Conservation (phyloP, 2,797 vertebrate genomes). For the Sardinella longiceps region DNA sequence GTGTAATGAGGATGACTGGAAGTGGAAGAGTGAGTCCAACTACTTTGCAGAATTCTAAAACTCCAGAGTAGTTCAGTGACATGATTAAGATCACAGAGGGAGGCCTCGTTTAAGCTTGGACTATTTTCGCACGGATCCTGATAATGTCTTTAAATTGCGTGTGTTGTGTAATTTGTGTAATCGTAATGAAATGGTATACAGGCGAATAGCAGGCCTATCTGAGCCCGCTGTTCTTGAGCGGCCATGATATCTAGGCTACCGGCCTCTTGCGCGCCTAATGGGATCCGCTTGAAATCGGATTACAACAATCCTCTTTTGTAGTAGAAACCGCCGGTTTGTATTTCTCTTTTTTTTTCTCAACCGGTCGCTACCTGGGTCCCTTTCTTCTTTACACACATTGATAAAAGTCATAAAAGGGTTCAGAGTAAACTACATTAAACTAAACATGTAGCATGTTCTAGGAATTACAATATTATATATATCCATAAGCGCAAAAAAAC, state of each 20-base stretch:
- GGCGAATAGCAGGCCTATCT: background rate
- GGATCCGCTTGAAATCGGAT: slow-evolving; percentile 69
- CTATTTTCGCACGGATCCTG: background rate
- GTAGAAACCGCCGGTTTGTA: slow-evolving; percentile 63
- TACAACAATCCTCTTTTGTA: slow-evolving; percentile 74
- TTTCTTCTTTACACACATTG: background rate
- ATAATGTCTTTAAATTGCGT: slow-evolving; percentile 5
- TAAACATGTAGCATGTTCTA: background rate
- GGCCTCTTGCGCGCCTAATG: slow-evolving; percentile 61
- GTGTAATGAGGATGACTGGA: background rate
- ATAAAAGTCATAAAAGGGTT: background rate
- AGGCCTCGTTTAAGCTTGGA: background rate
- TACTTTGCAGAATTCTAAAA: background rate
- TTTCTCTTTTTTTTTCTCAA: background rate
- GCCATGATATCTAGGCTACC: slow-evolving; percentile 21
- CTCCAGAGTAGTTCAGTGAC: background rate
- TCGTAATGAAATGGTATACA: background rate
- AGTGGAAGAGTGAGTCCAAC: background rate
- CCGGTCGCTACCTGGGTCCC: background rate
- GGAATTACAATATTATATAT: too few species aligned
- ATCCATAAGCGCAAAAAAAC: background rate
- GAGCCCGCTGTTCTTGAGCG: background rate
- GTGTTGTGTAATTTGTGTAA: background rate
- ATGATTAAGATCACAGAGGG: background rate
- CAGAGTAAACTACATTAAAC: background rate